phyloP scores from a whole-genome alignment of 2,888 invertebrate species.

The Eupithecia centaureata region DNA sequence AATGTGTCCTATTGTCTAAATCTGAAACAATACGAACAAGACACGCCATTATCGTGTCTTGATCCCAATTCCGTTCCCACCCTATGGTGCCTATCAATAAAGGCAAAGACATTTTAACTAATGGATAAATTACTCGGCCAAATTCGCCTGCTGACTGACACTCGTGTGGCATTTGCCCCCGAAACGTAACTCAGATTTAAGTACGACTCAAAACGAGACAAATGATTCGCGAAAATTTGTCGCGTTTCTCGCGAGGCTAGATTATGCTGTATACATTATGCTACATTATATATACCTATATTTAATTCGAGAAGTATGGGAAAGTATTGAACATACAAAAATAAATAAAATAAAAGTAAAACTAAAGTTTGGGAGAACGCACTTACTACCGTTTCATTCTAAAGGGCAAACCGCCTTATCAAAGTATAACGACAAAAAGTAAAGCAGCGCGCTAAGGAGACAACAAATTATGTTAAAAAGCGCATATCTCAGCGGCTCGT shows the following conservation, averaged over 20 bases:
- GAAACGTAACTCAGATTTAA: too few relatives aligned
- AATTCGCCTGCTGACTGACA: too few relatives aligned
- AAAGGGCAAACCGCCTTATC: slow-evolving; percentile 13
- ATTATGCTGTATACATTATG: too few relatives aligned
- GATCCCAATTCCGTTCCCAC: background rate
- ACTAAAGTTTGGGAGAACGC: background rate
- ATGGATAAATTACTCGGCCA: too few relatives aligned
- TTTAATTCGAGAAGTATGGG: too few relatives aligned
- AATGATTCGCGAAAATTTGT: too few relatives aligned
- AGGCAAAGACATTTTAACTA: too few relatives aligned
- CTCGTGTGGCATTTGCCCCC: too few relatives aligned
- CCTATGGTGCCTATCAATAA: background rate
- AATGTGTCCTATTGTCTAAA: slow-evolving; percentile 19
- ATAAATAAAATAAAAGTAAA: background rate
- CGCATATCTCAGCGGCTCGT: slow-evolving; percentile 60
- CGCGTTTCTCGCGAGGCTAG: too few relatives aligned
- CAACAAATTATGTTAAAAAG: slow-evolving; percentile 63
- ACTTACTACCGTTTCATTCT: background rate
- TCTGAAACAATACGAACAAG: slow-evolving; percentile 30
- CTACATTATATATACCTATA: too few relatives aligned
- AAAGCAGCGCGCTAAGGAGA: slow-evolving; percentile 50
- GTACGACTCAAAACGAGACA: too few relatives aligned
- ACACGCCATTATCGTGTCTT: slow-evolving; percentile 38
- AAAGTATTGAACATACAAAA: too few relatives aligned
- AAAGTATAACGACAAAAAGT: slow-evolving; percentile 50